These are phyloP conservation scores for Micronycteris hirsuta DNA, from an alignment of 2,113 vertebrate genomes.

Conservation along the genomic window DNA sequence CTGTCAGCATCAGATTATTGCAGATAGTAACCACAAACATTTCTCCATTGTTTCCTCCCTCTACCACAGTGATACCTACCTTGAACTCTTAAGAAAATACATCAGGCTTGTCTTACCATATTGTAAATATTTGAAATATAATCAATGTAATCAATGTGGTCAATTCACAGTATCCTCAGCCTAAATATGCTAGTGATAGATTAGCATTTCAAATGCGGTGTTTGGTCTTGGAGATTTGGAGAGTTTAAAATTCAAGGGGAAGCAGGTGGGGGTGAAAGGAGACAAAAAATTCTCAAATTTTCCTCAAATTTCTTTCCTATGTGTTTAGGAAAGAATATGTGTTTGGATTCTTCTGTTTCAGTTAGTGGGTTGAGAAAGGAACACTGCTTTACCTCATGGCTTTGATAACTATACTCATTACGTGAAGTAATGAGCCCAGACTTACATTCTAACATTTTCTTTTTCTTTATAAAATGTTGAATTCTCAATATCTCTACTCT, in stretches of 20 bases:
- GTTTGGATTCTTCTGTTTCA: background rate
- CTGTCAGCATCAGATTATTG: constrained; percentile 88
- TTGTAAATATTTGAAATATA: constrained; percentile 84
- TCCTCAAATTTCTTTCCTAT: background rate
- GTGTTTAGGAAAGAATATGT: background rate
- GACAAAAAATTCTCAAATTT: constrained; percentile 1
- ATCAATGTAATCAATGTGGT: constrained; percentile 84
- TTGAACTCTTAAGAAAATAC: constrained; percentile 83
- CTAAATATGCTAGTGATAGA: constrained; percentile 80
- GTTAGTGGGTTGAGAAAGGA: background rate
- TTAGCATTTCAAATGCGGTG: constrained; percentile 76
- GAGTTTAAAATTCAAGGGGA: background rate
- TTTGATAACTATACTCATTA: background rate
- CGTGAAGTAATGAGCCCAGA: background rate
- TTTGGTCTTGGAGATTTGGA: constrained; percentile 64
- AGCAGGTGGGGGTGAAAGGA: background rate
- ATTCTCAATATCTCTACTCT: background rate
- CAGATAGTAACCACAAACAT: constrained; percentile 85
- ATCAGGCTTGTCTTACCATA: constrained; percentile 81
- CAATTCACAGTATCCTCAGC: constrained; percentile 78
- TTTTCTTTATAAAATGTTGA: background rate
- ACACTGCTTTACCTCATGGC: background rate
- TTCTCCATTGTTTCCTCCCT: constrained; percentile 77
- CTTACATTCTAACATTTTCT: constrained; percentile 11
- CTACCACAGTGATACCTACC: constrained; percentile 72